Conservation (phyloP, 2,113 vertebrate genomes). For the Panthera tigris region DNA sequence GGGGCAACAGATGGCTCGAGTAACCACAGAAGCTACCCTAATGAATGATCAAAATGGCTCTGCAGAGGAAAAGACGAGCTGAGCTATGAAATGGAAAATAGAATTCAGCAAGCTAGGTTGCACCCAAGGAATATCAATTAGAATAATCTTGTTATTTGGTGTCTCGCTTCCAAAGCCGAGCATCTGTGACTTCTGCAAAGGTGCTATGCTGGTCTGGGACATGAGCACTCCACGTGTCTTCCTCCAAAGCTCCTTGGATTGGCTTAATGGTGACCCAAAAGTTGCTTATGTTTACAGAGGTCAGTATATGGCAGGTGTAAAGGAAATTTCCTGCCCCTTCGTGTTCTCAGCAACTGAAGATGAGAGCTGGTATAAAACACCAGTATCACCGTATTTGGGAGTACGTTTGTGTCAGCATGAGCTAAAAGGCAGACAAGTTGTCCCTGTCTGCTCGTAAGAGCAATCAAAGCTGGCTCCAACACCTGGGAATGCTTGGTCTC, state of each 20-base stretch:
- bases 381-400: background rate
- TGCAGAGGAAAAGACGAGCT: background rate
- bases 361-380: background rate
- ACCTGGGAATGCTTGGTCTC: background rate
- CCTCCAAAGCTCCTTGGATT: background rate
- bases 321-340: background rate
- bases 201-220: background rate
- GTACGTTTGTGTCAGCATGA: background rate
- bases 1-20: background rate
- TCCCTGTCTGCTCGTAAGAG: background rate
- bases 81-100: background rate
- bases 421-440: background rate
- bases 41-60: background rate
- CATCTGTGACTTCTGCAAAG: background rate
- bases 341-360: background rate
- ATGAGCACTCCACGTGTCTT: accelerated
- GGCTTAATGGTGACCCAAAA: background rate
- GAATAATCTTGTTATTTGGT: background rate
- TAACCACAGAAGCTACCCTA: background rate
- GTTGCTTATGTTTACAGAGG: background rate
- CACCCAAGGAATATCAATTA: background rate
- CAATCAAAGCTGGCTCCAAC: background rate
- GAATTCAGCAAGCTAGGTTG: background rate
- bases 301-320: background rate
- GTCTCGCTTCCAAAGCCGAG: background rate